Conservation (phyloP, 1,140 invertebrate genomes). For the Rhopalosiphum padi region DNA sequence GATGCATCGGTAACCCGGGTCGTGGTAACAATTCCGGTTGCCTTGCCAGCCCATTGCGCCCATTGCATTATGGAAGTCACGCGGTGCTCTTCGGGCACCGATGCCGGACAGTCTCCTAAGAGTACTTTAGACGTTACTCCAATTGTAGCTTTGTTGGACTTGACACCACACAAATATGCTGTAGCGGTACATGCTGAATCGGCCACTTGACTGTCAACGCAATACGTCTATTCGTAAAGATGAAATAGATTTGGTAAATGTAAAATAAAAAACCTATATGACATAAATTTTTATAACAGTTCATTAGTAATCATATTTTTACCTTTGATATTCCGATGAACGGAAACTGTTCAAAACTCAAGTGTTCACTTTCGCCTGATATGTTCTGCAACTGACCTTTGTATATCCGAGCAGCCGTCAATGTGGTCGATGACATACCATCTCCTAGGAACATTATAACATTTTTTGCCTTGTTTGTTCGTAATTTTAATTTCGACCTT, state of each 20-base stretch:
- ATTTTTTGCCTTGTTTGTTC: slow-evolving; percentile 69
- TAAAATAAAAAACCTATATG: neutral
- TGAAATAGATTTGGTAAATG: neutral
- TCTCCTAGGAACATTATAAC: slow-evolving; percentile 79
- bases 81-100: slow-evolving; percentile 68
- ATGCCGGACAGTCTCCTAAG: slow-evolving; percentile 68
- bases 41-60: slow-evolving; percentile 76
- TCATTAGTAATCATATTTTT: slow-evolving; percentile 54
- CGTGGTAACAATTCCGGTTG: slow-evolving; percentile 74
- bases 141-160: slow-evolving; percentile 75
- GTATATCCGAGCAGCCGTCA: slow-evolving; percentile 73
- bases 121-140: slow-evolving; percentile 75
- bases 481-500: slow-evolving; percentile 51
- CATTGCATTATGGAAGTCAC: slow-evolving; percentile 75
- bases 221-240: slow-evolving; percentile 75
- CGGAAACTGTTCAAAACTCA: slow-evolving; percentile 82
- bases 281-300: neutral
- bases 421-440: slow-evolving; percentile 76
- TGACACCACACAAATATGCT: slow-evolving; percentile 82
- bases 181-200: slow-evolving; percentile 85
- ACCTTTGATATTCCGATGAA: slow-evolving; percentile 77
- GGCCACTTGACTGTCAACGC: slow-evolving; percentile 78
- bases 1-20: slow-evolving; percentile 87
- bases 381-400: slow-evolving; percentile 69
- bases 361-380: slow-evolving; percentile 71